Conservation (phyloP, 2,888 invertebrate species). For the Petrolisthes cinctipes region DNA sequence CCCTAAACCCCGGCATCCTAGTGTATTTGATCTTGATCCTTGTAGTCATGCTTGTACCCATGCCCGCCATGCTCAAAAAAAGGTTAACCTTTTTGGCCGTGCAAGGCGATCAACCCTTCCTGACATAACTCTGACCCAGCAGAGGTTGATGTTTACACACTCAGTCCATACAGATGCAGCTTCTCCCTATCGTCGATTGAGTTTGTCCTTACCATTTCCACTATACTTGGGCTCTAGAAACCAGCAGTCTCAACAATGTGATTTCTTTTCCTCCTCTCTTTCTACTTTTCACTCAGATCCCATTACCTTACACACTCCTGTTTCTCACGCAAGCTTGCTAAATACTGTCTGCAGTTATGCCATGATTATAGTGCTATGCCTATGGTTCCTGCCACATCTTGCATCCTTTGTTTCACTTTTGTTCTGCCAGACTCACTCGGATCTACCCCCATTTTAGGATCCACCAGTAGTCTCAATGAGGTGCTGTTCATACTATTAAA, state of each 20-base stretch:
- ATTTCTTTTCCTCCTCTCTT: no score
- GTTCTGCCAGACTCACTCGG: background rate
- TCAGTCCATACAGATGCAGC: constrained; percentile 5
- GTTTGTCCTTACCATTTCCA: constrained; percentile 9
- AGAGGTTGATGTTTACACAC: background rate
- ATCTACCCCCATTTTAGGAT: constrained; percentile 29
- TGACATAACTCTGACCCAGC: constrained; percentile 31
- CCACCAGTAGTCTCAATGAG: no score
- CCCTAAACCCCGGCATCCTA: constrained; percentile 8
- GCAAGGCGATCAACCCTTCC: constrained; percentile 33
- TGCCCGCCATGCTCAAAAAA: constrained; percentile 19
- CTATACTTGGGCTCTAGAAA: background rate
- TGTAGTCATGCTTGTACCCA: constrained; percentile 17
- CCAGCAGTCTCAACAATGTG: no score
- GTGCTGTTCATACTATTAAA: no score
- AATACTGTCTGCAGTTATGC: constrained; percentile 34
- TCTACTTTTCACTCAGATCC: no score
- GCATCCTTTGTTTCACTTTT: constrained; percentile 16
- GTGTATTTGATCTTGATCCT: constrained; percentile 43
- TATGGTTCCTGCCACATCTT: constrained; percentile 42
- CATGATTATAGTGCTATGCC: constrained; percentile 27
- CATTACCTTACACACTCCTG: background rate
- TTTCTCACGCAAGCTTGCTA: background rate
- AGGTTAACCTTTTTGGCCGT: constrained; percentile 10
- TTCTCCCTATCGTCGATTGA: constrained; percentile 23